A percentile compares a stretch with the other conserved stretches of the same genome.
phyloP scores from a whole-genome alignment of 2,113 vertebrate species.

The Ursus arctos region DNA sequence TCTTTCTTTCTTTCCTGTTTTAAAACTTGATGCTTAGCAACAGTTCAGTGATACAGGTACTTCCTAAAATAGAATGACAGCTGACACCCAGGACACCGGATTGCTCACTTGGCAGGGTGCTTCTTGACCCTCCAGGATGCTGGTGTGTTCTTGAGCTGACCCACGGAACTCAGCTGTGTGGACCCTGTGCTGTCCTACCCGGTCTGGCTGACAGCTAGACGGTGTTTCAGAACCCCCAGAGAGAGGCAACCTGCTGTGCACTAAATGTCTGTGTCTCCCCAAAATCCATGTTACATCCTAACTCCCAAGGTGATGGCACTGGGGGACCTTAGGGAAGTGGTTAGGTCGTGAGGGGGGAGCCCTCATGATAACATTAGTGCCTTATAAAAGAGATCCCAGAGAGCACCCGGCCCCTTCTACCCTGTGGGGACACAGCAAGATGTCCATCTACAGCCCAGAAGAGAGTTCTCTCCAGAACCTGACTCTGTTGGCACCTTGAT shows the following conservation, averaged over 20 bases:
- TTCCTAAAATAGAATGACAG: neutral
- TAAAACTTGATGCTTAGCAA: neutral
- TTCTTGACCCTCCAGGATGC: too few species aligned
- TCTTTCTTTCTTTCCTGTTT: neutral
- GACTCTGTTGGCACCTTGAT: neutral
- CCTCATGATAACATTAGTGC: neutral
- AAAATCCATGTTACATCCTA: fast-evolving
- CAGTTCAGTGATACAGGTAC: too few species aligned
- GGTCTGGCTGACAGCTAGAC: neutral
- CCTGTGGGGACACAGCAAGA: neutral
- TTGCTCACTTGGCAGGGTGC: neutral
- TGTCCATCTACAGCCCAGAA: neutral
- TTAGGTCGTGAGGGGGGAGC: neutral
- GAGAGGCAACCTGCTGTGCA: neutral
- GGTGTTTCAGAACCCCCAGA: neutral
- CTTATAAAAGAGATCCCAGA: neutral
- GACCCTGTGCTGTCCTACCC: neutral
- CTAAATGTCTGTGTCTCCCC: neutral
- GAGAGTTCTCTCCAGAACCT: neutral
- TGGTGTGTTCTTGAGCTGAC: neutral
- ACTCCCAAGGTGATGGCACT: neutral
- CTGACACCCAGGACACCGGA: neutral
- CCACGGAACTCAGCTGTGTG: neutral
- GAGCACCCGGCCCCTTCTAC: neutral
- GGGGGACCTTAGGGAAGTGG: neutral